Percentiles rank a stretch among this genome's conserved stretches.
Evolutionary conservation across 1,140 invertebrate species (phyloP).

Genomic region (Diorhabda elongata): DNA sequence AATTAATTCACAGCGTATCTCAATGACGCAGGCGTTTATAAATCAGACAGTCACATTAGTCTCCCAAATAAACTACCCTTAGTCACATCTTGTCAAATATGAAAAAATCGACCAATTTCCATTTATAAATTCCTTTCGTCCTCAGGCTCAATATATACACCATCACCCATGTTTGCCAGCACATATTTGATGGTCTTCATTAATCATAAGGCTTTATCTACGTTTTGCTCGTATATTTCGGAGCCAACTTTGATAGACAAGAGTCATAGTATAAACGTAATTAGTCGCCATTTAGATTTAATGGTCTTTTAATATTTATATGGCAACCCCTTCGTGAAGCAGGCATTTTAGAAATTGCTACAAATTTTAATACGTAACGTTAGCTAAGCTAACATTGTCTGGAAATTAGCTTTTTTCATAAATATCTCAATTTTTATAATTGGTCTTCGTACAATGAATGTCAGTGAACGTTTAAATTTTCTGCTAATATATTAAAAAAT

Average conservation of each 20-base stretch:
- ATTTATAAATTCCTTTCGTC: background rate
- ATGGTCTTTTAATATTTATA: constrained; percentile 43
- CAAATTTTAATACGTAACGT: constrained; percentile 23
- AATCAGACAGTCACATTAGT: too few relatives aligned
- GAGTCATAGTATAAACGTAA: constrained; percentile 40
- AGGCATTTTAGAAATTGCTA: constrained; percentile 14
- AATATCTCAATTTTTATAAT: too few relatives aligned
- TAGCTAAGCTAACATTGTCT: too few relatives aligned
- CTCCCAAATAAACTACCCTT: too few relatives aligned
- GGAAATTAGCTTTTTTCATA: too few relatives aligned
- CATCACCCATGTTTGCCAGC: constrained; percentile 11
- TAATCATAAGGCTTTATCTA: constrained; percentile 39
- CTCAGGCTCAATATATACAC: background rate
- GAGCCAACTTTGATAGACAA: constrained; percentile 35
- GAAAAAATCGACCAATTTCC: background rate
- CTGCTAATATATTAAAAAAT: too few relatives aligned
- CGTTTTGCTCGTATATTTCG: constrained; percentile 38
- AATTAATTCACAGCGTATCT: too few relatives aligned
- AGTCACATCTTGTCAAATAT: background rate
- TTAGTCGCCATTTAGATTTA: constrained; percentile 42
- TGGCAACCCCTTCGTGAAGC: constrained; percentile 19
- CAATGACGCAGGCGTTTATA: too few relatives aligned
- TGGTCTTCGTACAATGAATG: too few relatives aligned
- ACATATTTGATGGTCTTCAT: constrained; percentile 42
- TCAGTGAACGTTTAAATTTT: too few relatives aligned